A percentile compares a stretch with the other conserved stretches of the same genome.
Evolutionary conservation across 1,140 invertebrate species (phyloP).

Genomic region (Saccostrea glomerata): DNA sequence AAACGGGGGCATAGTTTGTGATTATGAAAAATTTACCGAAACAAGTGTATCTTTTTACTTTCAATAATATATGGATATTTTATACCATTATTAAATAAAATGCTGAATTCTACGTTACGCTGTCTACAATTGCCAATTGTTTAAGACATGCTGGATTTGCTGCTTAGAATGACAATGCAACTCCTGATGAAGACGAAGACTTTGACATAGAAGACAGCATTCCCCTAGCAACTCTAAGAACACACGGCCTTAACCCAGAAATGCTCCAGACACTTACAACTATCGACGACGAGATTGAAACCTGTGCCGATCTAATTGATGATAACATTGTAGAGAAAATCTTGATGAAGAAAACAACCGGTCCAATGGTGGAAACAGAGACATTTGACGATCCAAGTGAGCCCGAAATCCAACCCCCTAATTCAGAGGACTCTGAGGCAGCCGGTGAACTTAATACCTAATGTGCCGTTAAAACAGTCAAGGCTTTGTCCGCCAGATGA

Average conservation of each 20-base stretch:
- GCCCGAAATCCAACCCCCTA: neutral
- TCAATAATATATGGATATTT: too few relatives aligned
- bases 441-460: neutral
- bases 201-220: constrained; percentile 17
- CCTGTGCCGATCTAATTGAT: neutral
- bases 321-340: constrained; percentile 17
- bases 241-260: neutral
- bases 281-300: neutral
- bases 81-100: too few relatives aligned
- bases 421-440: neutral
- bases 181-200: neutral
- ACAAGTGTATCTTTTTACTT: too few relatives aligned
- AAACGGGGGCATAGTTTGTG: too few relatives aligned
- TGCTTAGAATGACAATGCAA: neutral
- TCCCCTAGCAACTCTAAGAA: neutral
- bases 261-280: neutral
- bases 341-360: neutral
- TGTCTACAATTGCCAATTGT: constrained; percentile 54
- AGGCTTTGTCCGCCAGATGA: neutral
- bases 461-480: too few relatives aligned
- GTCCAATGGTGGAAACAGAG: neutral
- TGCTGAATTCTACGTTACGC: neutral
- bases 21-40: too few relatives aligned
- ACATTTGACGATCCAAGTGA: neutral
- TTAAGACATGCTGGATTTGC: constrained; percentile 49